These are phyloP conservation scores for Phoeniculus purpureus DNA, from an alignment of 2,797 vertebrate species.

Conservation along the genomic window DNA sequence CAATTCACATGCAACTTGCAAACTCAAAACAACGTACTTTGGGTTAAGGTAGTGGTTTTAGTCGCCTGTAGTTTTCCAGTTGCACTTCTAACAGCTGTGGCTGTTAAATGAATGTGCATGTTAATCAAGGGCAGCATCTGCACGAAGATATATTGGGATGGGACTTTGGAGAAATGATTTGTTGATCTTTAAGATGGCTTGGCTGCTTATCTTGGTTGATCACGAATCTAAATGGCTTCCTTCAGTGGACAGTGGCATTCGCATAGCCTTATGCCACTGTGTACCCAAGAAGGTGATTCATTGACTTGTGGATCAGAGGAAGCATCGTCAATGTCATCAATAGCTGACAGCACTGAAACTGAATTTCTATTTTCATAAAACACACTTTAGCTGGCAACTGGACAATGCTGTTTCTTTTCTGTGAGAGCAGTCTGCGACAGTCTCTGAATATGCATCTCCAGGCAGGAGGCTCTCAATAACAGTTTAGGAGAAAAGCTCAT, in stretches of 20 bases:
- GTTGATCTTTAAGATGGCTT: background rate
- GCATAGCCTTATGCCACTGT: background rate
- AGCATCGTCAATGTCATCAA: background rate
- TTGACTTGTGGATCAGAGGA: background rate
- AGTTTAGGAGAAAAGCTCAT: background rate
- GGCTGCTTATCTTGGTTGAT: background rate
- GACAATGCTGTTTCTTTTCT: background rate
- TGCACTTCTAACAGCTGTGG: background rate
- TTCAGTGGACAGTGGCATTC: background rate
- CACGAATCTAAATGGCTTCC: background rate
- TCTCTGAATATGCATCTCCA: background rate
- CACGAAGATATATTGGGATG: background rate
- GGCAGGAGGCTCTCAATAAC: background rate
- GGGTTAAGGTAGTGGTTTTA: background rate
- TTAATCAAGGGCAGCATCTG: background rate
- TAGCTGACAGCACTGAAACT: slow-evolving; percentile 18
- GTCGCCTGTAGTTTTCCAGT: background rate
- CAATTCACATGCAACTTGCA: background rate
- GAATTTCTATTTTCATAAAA: slow-evolving; percentile 44
- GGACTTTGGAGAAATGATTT: background rate
- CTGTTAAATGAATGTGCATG: background rate
- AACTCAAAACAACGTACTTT: background rate
- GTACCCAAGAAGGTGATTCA: background rate
- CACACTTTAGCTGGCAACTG: background rate
- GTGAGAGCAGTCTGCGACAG: background rate